phyloP scores from a whole-genome alignment of 2,113 vertebrate genomes.

The Motacilla alba region DNA sequence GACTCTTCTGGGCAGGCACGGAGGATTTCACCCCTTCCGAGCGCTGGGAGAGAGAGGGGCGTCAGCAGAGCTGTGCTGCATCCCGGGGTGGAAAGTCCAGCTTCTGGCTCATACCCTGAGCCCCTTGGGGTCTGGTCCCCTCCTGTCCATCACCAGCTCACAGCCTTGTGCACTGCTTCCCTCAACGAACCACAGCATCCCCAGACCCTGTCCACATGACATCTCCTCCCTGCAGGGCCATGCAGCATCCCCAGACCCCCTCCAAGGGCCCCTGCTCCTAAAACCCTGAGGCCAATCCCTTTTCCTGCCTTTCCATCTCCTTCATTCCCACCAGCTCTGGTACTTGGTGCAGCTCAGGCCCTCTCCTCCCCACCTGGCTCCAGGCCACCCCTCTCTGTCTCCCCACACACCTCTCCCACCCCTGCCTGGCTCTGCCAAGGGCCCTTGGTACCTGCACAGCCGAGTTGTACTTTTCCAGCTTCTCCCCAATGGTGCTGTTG shows the following conservation, averaged over 20 bases:
- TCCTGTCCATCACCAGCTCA: not conserved
- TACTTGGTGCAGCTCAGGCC: not conserved
- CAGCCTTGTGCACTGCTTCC: not conserved
- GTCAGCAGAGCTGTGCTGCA: not conserved
- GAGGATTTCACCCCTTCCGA: slow-evolving; percentile 71
- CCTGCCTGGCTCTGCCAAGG: not conserved
- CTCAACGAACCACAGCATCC: not conserved
- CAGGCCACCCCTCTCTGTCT: not conserved
- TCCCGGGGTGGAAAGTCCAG: not conserved
- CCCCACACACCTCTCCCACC: not conserved
- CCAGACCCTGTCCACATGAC: not conserved
- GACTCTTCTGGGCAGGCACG: slow-evolving; percentile 68
- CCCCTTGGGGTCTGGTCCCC: not conserved
- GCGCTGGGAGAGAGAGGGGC: slow-evolving; percentile 67
- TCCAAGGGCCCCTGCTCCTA: not conserved
- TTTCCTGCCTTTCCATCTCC: not conserved
- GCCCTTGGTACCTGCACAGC: slow-evolving; percentile 80
- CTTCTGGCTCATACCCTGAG: not conserved
- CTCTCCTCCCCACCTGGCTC: accelerated
- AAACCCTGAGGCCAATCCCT: not conserved
- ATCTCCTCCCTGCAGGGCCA: not conserved
- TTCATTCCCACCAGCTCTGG: not conserved
- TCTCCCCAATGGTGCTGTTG: slow-evolving; percentile 79
- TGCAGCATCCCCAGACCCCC: not conserved
- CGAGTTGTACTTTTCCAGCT: slow-evolving; percentile 84